phyloP scores from a whole-genome alignment of 37 sponge, comb jelly and placozoan species.

The Petrosia ficiformis region DNA sequence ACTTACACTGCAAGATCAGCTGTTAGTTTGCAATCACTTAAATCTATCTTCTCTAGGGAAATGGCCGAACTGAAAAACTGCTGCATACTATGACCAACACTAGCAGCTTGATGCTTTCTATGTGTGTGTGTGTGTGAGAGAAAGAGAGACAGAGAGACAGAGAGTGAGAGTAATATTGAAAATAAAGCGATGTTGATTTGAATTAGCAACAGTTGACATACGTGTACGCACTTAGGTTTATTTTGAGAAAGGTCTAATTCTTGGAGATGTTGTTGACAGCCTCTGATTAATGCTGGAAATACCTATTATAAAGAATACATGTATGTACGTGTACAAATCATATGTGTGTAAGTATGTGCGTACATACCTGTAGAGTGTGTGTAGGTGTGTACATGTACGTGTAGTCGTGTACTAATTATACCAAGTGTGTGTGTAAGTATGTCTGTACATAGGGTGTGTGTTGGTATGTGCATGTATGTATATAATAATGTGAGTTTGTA shows the following conservation, averaged over 20 bases:
- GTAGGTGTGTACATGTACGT: neutral
- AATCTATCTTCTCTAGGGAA: constrained; percentile 40
- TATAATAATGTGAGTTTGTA: neutral
- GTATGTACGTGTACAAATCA: neutral
- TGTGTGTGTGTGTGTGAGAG: neutral
- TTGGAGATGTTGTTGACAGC: constrained; percentile 56
- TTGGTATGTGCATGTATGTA: neutral
- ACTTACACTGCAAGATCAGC: constrained; percentile 46
- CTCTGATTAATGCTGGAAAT: constrained; percentile 37
- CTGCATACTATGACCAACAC: constrained; percentile 21
- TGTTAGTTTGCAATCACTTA: constrained; percentile 48
- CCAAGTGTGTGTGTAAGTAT: neutral
- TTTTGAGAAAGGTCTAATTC: constrained; percentile 55
- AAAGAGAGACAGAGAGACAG: neutral
- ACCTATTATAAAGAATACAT: constrained; percentile 11
- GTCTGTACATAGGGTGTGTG: neutral
- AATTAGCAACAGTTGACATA: neutral
- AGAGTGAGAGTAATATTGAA: neutral
- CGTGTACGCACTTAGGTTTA: constrained; percentile 18
- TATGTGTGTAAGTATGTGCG: neutral
- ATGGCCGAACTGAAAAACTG: constrained; percentile 73
- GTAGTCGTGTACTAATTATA: neutral
- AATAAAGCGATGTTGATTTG: neutral
- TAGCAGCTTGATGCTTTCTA: neutral
- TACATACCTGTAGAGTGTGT: neutral